Evolutionary conservation across 1,140 invertebrate genomes (phyloP), one percentile per base, ranked within the genome.

Genomic region (Eupeodes corollae): DNA sequence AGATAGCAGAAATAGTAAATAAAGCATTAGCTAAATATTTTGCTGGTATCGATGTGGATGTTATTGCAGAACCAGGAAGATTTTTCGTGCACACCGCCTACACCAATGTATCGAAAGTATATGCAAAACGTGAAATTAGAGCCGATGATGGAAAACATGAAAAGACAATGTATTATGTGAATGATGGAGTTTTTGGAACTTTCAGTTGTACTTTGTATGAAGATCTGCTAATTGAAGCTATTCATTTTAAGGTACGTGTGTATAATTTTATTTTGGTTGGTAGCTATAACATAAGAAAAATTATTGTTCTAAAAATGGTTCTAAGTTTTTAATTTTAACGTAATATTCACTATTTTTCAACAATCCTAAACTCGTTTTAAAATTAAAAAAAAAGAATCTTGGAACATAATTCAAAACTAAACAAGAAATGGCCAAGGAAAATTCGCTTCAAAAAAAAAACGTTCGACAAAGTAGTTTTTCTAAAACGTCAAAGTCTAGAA

Each of bases 101-200:
- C 70, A 92, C 90, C 30, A 76, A 97, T 14, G 81, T 82, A 40
- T 84, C 86, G 31, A 83, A 83, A 53, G 56, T 74, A 32, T 67
- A 71, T 56, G 64, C 72, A 46, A 70, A 65, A 49, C 53, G 70
- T 37, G 61, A 72, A 59, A 68, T 73, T 6, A 33, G 34, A 15
- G 3, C 12, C 49, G 19, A 34, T 10, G 37, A 30, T 18, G 57
- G 54, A 2, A 10, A 35, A n/a, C 12, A 6, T 35, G 34, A 35
- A 35, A 15, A 35, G 14, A 52, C 79, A 79, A 95, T 95, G 91
- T 93, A 92, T 70, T 93, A 91, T 73, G 83, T 97, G 57, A 97
- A 97, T 70, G 93, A 97, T 73, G 88, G 94, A 12, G 88, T 97
- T 34, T 97, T 97, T 71, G 93, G 92, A 18, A 93, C 90, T 34